Base-by-base conservation (phyloP, 2,113 vertebrate species). In the Cygnus buccinator region DNA sequence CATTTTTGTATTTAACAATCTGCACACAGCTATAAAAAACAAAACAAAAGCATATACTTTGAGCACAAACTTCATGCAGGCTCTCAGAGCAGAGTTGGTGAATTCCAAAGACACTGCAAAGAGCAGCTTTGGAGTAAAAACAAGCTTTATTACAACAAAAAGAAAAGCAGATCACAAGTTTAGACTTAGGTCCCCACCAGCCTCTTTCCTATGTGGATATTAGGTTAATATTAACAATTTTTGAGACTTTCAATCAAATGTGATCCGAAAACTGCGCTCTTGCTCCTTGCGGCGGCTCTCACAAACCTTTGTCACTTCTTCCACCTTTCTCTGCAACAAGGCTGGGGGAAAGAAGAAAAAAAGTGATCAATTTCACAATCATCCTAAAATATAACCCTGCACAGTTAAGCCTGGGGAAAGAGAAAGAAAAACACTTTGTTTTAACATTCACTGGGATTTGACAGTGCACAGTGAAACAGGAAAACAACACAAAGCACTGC, bases 281-380 rank as follows among this genome's bases (percentile, higher is more conserved):
- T 99, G 99, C 92, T 99, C 99, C 92, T 99, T 99, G 83, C 99
- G 98, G 11, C 99, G 99, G 37, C 97, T 98, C 95, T 99, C 99
- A 0, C 99, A 99, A 66, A 99, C 95, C 54, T 98, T 99, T 52
- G 98, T 99, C 87, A 99, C 99, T 81, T 99, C 99, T 85, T 99
- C 99, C 58, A 99, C 99, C 84, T 99, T 98, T 54, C 99, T 98
- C 98, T 99, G 99, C 81, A 99, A 97, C 54, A 99, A 96, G 1
- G 98, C 99, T 87, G 86, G 11, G 79, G 52, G 29, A 70, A 70
- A 57, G 59, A 23, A 58, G n/a, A 20, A 17, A 68, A 68, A 28
- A 71, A 59, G 33, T 1, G 0, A 21, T 74, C 70, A 66, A 31
- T 25, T 5, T 15, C 11, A 65, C 26, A 66, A 1, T 7, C 23